Base-by-base conservation (phyloP, 1,140 invertebrate species). In the Drosophila parvula region DNA sequence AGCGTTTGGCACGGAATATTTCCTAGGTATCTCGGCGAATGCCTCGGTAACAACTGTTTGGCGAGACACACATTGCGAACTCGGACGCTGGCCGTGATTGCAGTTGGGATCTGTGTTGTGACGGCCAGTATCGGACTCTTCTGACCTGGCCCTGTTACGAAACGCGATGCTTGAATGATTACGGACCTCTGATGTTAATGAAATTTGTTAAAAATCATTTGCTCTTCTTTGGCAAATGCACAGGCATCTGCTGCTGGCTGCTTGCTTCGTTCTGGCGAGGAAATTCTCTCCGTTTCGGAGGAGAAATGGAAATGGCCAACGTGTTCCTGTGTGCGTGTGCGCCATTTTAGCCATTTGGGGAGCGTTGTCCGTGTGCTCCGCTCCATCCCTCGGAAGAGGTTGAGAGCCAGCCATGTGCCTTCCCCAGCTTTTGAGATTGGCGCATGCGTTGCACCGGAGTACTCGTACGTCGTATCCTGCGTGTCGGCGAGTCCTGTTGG, bases 81-180 rank as follows among this genome's bases (percentile, higher is more conserved):
- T 43, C 22, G 36, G 56, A 64, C 28, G 65, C 51, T 67, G 75
- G 51, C 67, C 60, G 40, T 50, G 50, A 70, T 70, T 78, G 68
- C 48, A 47, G 50, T 59, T 44, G 32, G 53, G 58, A 63, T 48
- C 34, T 43, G 30, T 44, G 41, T 45, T 51, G 60, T 41, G 48
- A 56, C 59, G 75, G 65, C 61, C 56, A 69, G 63, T 73, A 69
- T 77, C 41, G 70, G 48, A 62, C 57, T 40, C 27, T 14, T 60
- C 27, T 57, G 74, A 65, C 56, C 73, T 56, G 48, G 71, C 70
- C 71, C 65, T 83, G 83, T 81, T 81, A 85, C 75, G 74, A 90
- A 91, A 90, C 81, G 85, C 85, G 85, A 89, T 91, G 90, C 90
- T 91, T 91, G 90, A 91, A 84, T 91, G 90, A 91, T 91, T 91